Evolutionary conservation across 35 echinoderm and acorn worm species (phyloP).

Genomic region (Stichopus chloronotus): DNA sequence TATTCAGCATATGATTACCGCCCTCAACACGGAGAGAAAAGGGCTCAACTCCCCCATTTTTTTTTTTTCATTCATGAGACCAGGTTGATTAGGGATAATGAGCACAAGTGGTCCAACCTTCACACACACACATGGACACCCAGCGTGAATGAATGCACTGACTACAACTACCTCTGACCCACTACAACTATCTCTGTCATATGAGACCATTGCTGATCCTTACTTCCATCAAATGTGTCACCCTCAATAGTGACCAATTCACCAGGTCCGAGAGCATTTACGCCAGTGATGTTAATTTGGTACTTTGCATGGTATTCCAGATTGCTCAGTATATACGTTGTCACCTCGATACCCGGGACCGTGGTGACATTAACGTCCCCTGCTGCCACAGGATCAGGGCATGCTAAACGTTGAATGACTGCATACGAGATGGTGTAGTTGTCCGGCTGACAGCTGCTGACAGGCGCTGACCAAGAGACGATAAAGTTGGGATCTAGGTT

Average conservation of each 20-base stretch:
- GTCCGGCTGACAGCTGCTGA: neutral
- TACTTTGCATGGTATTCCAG: slow-evolving; percentile 3
- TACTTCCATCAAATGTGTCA: neutral
- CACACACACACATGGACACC: no score
- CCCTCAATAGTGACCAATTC: neutral
- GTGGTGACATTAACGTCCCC: no score
- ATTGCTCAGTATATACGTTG: neutral
- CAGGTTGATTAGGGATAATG: no score
- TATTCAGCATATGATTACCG: no score
- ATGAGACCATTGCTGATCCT: neutral
- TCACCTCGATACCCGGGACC: neutral
- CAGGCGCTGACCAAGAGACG: neutral
- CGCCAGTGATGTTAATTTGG: slow-evolving; percentile 20
- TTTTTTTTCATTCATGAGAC: no score
- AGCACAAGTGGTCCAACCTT: no score
- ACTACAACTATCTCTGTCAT: no score
- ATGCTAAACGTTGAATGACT: neutral
- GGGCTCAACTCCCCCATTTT: no score
- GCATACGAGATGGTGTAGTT: neutral
- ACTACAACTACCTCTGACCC: no score
- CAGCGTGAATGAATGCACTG: no score
- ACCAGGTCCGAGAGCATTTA: neutral
- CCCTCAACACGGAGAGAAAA: no score
- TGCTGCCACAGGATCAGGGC: neutral
- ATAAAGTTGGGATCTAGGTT: slow-evolving; percentile 24